Conservation (phyloP, 2,888 invertebrate genomes). For the Drosophila colorata region DNA sequence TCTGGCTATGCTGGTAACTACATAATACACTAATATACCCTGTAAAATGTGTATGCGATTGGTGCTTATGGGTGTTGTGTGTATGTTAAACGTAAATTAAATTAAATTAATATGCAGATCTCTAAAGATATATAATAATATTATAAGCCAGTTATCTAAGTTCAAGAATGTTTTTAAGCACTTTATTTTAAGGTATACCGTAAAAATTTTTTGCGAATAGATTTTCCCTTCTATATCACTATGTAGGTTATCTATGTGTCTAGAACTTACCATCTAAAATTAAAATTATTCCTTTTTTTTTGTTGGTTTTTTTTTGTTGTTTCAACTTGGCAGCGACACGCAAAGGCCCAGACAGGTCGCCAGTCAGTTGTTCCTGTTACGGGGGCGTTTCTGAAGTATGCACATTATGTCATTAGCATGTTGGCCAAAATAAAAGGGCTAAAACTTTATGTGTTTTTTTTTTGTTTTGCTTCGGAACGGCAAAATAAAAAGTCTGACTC, state of each 20-base stretch:
- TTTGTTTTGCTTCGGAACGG: slow-evolving; percentile 10
- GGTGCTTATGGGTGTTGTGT: not conserved
- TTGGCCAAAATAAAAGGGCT: slow-evolving; percentile 65
- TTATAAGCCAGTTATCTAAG: not conserved
- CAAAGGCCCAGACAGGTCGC: slow-evolving; percentile 65
- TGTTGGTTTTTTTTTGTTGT: slow-evolving; percentile 21
- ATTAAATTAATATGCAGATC: no score
- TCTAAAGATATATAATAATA: not conserved
- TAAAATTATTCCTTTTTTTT: slow-evolving; percentile 21
- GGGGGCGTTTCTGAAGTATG: slow-evolving; percentile 71
- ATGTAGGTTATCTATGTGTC: slow-evolving; percentile 16
- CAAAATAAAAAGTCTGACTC: slow-evolving; percentile 24
- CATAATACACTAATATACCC: slow-evolving; percentile 43
- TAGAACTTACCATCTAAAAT: not conserved
- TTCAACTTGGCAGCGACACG: slow-evolving; percentile 62
- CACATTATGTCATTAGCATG: slow-evolving; percentile 82
- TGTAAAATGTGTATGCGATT: not conserved
- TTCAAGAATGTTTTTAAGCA: not conserved
- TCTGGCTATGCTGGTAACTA: slow-evolving; percentile 55
- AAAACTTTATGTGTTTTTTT: slow-evolving; percentile 49
- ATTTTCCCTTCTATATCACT: not conserved
- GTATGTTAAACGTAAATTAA: not conserved
- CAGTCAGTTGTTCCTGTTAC: slow-evolving; percentile 24
- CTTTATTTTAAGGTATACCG: no score
- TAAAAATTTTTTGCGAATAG: no score